These are phyloP conservation scores for Merodon equestris DNA, from an alignment of 2,888 invertebrate species.

Conservation along the genomic window DNA sequence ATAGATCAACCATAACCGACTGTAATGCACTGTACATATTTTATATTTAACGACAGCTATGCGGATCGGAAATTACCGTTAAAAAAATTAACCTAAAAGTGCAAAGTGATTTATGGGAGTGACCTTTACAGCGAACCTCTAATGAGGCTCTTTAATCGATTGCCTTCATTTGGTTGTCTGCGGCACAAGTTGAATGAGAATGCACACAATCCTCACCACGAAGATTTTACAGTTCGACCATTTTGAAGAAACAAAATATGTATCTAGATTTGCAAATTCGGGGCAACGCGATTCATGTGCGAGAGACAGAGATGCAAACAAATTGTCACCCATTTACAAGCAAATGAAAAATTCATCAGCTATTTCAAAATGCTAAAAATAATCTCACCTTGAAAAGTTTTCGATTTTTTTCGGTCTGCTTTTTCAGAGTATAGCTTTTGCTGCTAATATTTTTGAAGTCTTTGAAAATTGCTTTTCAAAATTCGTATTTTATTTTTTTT, in stretches of 20 bases:
- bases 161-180: too few relatives aligned
- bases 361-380: slow-evolving; percentile 77
- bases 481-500: slow-evolving; percentile 50
- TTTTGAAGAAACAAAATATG: slow-evolving; percentile 16
- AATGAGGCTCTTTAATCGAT: too few relatives aligned
- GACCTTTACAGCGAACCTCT: slow-evolving; percentile 53
- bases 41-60: slow-evolving; percentile 19
- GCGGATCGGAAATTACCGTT: slow-evolving; percentile 12
- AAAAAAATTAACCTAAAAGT: slow-evolving; percentile 15
- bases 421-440: too few relatives aligned
- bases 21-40: slow-evolving; percentile 13
- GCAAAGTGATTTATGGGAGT: slow-evolving; percentile 48
- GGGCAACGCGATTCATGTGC: slow-evolving; percentile 23
- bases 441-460: not conserved
- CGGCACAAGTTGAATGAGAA: too few relatives aligned
- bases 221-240: slow-evolving; percentile 43
- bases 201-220: slow-evolving; percentile 34
- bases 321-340: slow-evolving; percentile 71
- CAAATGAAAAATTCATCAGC: slow-evolving; percentile 73
- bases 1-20: slow-evolving; percentile 74
- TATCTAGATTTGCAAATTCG: slow-evolving; percentile 48
- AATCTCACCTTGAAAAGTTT: slow-evolving; percentile 79
- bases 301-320: slow-evolving; percentile 61
- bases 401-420: slow-evolving; percentile 71
- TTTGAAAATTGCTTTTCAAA: slow-evolving; percentile 59